phyloP scores from a whole-genome alignment of 30 jellyfish, hydroid and myxozoan genomes.

The Pelagia noctiluca region DNA sequence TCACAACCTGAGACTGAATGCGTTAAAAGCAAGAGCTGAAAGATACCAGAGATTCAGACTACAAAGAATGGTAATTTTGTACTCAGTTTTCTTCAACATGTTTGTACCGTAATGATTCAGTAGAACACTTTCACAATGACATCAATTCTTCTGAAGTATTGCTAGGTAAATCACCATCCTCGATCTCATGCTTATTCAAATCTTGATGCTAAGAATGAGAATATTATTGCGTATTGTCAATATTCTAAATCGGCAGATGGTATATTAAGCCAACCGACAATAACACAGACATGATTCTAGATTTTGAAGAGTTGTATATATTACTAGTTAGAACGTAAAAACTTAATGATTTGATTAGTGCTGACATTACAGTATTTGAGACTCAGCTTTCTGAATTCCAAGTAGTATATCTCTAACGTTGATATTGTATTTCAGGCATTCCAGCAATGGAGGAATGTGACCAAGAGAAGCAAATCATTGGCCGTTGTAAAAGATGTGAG shows the following conservation, averaged over 20 bases:
- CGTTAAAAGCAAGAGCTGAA: slow-evolving; percentile 48
- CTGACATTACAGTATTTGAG: background rate
- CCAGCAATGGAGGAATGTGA: background rate
- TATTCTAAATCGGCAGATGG: background rate
- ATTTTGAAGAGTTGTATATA: background rate
- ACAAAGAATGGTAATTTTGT: slow-evolving; percentile 22
- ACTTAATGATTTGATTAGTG: background rate
- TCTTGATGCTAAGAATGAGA: background rate
- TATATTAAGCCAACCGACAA: background rate
- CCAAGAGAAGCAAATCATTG: slow-evolving; percentile 9
- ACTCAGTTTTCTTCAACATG: background rate
- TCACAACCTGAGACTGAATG: slow-evolving; percentile 27
- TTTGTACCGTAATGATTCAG: background rate
- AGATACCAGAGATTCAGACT: background rate
- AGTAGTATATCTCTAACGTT: background rate
- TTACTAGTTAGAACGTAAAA: background rate
- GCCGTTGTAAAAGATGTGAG: slow-evolving; percentile 7
- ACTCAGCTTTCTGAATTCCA: background rate
- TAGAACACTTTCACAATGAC: background rate
- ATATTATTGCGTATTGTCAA: background rate
- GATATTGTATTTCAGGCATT: slow-evolving; percentile 19
- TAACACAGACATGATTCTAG: background rate
- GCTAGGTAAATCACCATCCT: background rate
- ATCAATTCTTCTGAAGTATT: too few species aligned
- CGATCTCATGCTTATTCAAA: background rate